Evolutionary conservation across 2,888 invertebrate species (phyloP), one percentile per base, ranked within the genome.

Genomic region (Lepidocyrtoides sp.): DNA sequence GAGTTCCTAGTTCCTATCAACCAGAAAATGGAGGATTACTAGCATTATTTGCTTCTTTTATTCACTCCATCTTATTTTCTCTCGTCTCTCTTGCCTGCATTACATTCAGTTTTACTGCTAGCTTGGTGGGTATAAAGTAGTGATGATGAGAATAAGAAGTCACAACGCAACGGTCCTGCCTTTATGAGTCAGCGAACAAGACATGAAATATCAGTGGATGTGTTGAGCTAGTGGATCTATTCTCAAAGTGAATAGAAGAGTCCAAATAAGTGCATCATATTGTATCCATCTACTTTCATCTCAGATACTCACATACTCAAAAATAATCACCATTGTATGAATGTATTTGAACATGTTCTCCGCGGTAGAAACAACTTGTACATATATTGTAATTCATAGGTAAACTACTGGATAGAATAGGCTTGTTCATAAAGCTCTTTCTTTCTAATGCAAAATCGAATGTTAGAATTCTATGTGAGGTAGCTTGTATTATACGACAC

Each of bases 1-100:
- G 3, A 32, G 26, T 36, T 26, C 20, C 44, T 12, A 83, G 32
- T 69, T 84, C 32, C 66, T 44, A 69, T 84, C 84, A 69, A 29
- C 84, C 84, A 72, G 72, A 85, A 85, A 85, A 85, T 85, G 54
- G 72, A 54, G 57, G 85, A 72, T 72, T 72, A 72, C 23, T 29
- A 29, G 2, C 2, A 20, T 20, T 63, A 26, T 44, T 44, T 26
- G 48, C 57, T n/a, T 32, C 20, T 44, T 77, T 29, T 32, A 75
- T 75, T 75, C 75, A 48, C 44, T 44, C 23, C 48, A 41, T 84
- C 66, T 12, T 69, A 20, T 48, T 69, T 26, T 29, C 57, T 29
- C n/a, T 17, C n/a, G 8, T 8, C 17, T 23, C 57, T 51, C 17
- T 3, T 51, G 54, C n/a, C 14, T 44, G 29, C 57, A 54, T 57